Conservation (phyloP, 1,140 invertebrate species). For the Drosophila athabasca region DNA sequence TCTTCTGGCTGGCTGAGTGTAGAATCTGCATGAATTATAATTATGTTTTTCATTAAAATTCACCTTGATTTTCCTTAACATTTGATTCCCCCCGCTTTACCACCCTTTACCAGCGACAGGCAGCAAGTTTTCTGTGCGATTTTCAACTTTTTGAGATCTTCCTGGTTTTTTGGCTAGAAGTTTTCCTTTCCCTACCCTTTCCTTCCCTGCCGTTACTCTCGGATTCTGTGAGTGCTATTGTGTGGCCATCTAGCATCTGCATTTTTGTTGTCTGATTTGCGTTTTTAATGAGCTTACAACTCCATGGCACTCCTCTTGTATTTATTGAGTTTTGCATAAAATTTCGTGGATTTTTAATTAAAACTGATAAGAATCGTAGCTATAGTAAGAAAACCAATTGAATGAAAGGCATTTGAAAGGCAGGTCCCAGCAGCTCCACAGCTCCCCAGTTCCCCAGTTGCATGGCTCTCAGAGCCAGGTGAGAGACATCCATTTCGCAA, state of each 20-base stretch:
- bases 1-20: constrained; percentile 45
- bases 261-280: constrained; percentile 55
- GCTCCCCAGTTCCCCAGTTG: too few relatives aligned
- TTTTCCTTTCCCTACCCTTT: not conserved
- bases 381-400: constrained; percentile 42
- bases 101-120: not conserved
- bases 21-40: constrained; percentile 79
- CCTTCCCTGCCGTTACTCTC: not conserved
- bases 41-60: constrained; percentile 81
- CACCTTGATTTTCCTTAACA: constrained; percentile 59
- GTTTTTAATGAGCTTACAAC: constrained; percentile 73
- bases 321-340: constrained; percentile 53
- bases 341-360: constrained; percentile 67
- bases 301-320: constrained; percentile 22
- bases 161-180: constrained; percentile 20
- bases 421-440: not conserved
- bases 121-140: constrained; percentile 40
- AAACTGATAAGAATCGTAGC: constrained; percentile 20
- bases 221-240: constrained; percentile 18
- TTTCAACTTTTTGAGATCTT: constrained; percentile 60
- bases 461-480: constrained; percentile 37
- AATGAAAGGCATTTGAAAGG: constrained; percentile 31
- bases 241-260: constrained; percentile 36
- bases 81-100: not conserved
- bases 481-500: constrained; percentile 34